Percentiles rank a stretch among this genome's conserved stretches.
Conservation (phyloP, 2,888 invertebrate genomes). For the Aleiodes alternator region DNA sequence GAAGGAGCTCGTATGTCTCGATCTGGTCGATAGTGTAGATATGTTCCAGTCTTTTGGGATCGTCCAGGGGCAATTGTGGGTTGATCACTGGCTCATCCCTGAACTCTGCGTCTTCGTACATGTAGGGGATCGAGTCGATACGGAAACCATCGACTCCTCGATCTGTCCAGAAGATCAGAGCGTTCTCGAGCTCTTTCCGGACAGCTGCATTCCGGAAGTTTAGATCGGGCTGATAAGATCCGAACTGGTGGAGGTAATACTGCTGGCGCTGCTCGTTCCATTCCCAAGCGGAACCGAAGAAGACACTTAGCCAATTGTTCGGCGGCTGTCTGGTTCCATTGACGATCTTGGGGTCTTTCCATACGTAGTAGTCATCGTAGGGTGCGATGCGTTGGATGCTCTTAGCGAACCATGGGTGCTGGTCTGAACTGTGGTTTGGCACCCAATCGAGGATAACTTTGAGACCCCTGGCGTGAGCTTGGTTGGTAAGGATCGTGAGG, state of each 20-base stretch:
- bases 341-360: conserved; percentile 80
- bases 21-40: conserved; percentile 70
- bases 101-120: conserved; percentile 64
- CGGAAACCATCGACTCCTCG: conserved; percentile 81
- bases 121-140: conserved; percentile 74
- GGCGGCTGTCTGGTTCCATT: conserved; percentile 72
- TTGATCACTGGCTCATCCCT: conserved; percentile 65
- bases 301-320: conserved; percentile 78
- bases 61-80: conserved; percentile 52
- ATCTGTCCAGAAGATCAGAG: conserved; percentile 78
- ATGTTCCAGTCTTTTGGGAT: conserved; percentile 70
- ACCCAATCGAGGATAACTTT: conserved; percentile 76
- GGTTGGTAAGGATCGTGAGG: conserved; percentile 75
- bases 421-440: conserved; percentile 83
- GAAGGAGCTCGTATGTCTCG: conserved; percentile 73
- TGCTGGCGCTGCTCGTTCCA: conserved; percentile 78
- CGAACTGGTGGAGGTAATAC: conserved; percentile 82
- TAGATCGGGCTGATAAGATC: conserved; percentile 80
- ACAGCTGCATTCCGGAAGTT: conserved; percentile 79
- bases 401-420: conserved; percentile 88
- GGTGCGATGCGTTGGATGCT: conserved; percentile 80
- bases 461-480: conserved; percentile 71
- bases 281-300: conserved; percentile 80
- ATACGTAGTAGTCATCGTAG: conserved; percentile 86
- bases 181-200: conserved; percentile 76